Evolutionary conservation across 1,140 invertebrate species (phyloP).

Genomic region (Ceratosolen fusciceps): DNA sequence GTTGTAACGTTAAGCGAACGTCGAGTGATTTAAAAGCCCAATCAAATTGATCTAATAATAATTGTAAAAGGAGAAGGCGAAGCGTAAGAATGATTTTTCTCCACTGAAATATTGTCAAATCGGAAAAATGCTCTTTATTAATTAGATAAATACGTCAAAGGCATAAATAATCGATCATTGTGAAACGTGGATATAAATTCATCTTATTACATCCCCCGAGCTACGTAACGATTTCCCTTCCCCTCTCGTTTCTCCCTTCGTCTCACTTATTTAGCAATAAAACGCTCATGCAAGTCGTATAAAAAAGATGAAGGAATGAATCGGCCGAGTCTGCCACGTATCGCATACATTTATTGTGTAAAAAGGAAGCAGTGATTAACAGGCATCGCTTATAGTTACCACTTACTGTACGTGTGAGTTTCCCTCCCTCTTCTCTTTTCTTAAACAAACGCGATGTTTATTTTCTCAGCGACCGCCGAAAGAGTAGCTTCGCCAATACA

Average conservation of each 20-base stretch:
- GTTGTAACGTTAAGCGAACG: too few relatives aligned
- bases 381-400: not conserved
- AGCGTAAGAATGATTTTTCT: too few relatives aligned
- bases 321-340: conserved; percentile 9
- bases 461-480: not conserved
- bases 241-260: too few relatives aligned
- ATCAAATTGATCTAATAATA: too few relatives aligned
- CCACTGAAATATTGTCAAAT: not conserved
- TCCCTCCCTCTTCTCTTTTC: not conserved
- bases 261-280: conserved; percentile 3
- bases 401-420: not conserved
- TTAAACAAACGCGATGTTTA: not conserved
- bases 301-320: too few relatives aligned
- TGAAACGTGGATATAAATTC: too few relatives aligned
- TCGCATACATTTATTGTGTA: conserved; percentile 20
- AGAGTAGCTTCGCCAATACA: not conserved
- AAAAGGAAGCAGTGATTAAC: conserved; percentile 3
- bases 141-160: not conserved
- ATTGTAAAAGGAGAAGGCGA: too few relatives aligned
- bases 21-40: too few relatives aligned
- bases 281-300: too few relatives aligned
- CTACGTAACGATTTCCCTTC: too few relatives aligned
- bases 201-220: too few relatives aligned
- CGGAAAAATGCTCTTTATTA: too few relatives aligned
- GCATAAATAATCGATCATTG: not conserved